Percentiles rank a stretch among this genome's conserved stretches.
These are phyloP conservation scores for Dasypus novemcinctus DNA, from an alignment of 2,113 vertebrate species.

Conservation along the genomic window DNA sequence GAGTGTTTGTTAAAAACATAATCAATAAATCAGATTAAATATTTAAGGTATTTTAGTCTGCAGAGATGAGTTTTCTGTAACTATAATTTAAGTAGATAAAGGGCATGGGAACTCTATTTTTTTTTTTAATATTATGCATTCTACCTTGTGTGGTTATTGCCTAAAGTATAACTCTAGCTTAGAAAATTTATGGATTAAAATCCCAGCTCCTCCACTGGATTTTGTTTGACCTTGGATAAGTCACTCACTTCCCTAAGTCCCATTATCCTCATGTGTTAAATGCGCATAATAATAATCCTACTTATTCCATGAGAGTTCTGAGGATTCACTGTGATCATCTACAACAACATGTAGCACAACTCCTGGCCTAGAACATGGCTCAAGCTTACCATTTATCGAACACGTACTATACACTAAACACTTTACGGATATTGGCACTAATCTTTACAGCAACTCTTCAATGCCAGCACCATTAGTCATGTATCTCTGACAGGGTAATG, in stretches of 20 bases:
- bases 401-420: not conserved
- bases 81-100: not conserved
- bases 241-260: not conserved
- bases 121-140: not conserved
- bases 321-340: not conserved
- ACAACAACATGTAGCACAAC: not conserved
- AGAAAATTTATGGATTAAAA: not conserved
- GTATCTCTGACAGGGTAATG: not conserved
- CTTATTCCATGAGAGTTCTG: not conserved
- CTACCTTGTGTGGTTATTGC: not conserved
- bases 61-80: conserved; percentile 37
- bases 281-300: not conserved
- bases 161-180: not conserved
- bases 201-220: not conserved
- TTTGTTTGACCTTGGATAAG: not conserved
- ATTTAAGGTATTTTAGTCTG: not conserved
- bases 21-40: conserved; percentile 41
- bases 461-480: not conserved
- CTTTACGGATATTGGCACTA: not conserved
- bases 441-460: not conserved
- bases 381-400: not conserved
- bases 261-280: not conserved
- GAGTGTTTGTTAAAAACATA: conserved; percentile 51
- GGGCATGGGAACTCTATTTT: not conserved
- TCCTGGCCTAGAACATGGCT: not conserved